Conservation (phyloP, 2,797 vertebrate genomes). For the Alca torda region DNA sequence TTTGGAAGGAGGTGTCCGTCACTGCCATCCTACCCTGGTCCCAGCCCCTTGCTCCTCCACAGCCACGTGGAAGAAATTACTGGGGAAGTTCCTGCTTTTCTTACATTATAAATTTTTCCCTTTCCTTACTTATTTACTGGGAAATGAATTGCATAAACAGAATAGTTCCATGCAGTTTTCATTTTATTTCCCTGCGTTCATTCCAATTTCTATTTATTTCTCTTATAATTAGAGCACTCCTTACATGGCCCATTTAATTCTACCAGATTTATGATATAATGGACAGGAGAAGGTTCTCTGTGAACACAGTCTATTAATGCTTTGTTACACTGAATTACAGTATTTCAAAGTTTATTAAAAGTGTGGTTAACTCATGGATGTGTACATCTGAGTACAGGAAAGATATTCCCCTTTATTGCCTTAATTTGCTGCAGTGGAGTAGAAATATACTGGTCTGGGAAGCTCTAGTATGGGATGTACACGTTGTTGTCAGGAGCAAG, state of each 20-base stretch:
- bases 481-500: background rate
- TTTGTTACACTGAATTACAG: background rate
- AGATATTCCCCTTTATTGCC: background rate
- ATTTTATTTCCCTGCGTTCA: slow-evolving; percentile 20
- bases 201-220: slow-evolving; percentile 29
- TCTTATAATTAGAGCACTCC: background rate
- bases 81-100: background rate
- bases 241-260: background rate
- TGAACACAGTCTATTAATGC: background rate
- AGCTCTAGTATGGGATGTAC: background rate
- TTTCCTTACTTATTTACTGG: slow-evolving; percentile 14
- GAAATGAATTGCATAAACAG: slow-evolving; percentile 22
- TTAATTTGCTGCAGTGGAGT: slow-evolving; percentile 16
- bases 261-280: slow-evolving; percentile 5
- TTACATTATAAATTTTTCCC: background rate
- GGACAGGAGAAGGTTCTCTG: background rate
- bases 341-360: slow-evolving; percentile 28
- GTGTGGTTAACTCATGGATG: background rate
- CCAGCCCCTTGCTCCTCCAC: background rate
- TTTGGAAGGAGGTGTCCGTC: background rate
- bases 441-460: background rate
- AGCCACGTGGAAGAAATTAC: background rate
- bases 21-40: background rate
- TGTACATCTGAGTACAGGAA: background rate
- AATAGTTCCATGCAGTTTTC: background rate